A percentile compares a stretch with the other conserved stretches of the same genome.
Evolutionary conservation across 2,888 invertebrate genomes (phyloP).

Genomic region (Chrysotoxum bicinctum): DNA sequence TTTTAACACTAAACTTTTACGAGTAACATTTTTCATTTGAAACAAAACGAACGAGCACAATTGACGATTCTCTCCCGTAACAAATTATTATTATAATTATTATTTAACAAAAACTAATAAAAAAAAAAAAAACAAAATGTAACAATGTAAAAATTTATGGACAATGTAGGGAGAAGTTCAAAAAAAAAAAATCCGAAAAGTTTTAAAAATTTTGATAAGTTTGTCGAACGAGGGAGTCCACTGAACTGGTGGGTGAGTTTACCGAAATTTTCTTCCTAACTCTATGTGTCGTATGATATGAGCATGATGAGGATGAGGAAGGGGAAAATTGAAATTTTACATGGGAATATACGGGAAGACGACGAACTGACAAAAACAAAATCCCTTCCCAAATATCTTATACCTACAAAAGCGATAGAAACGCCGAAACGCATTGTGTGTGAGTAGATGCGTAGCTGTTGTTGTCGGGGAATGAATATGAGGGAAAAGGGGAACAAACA

Average conservation of each 20-base stretch:
- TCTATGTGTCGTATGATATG: slow-evolving; percentile 8
- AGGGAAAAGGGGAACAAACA: slow-evolving; percentile 6
- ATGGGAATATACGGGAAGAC: slow-evolving; percentile 20
- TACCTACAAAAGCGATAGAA: background rate
- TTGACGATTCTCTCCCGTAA: slow-evolving; percentile 35
- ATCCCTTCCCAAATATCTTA: background rate
- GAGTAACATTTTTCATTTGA: background rate
- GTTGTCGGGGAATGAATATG: background rate
- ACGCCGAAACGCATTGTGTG: slow-evolving; percentile 8
- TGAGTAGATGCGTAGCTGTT: background rate
- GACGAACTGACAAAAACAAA: background rate
- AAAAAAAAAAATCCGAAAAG: slow-evolving; percentile 41
- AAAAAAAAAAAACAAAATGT: slow-evolving; percentile 8
- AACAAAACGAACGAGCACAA: background rate
- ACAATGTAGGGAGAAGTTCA: slow-evolving; percentile 10
- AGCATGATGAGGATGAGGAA: slow-evolving; percentile 6
- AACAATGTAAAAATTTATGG: background rate
- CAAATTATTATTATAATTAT: background rate
- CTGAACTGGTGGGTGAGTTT: slow-evolving; percentile 80
- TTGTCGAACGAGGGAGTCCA: slow-evolving; percentile 74
- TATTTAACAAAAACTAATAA: slow-evolving; percentile 16
- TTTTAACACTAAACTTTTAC: background rate
- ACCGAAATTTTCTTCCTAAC: slow-evolving; percentile 75
- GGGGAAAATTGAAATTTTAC: slow-evolving; percentile 24
- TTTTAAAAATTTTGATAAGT: slow-evolving; percentile 68